phyloP scores from a whole-genome alignment of 2,888 invertebrate species.

The Imbricaverruca yamaguchii region DNA sequence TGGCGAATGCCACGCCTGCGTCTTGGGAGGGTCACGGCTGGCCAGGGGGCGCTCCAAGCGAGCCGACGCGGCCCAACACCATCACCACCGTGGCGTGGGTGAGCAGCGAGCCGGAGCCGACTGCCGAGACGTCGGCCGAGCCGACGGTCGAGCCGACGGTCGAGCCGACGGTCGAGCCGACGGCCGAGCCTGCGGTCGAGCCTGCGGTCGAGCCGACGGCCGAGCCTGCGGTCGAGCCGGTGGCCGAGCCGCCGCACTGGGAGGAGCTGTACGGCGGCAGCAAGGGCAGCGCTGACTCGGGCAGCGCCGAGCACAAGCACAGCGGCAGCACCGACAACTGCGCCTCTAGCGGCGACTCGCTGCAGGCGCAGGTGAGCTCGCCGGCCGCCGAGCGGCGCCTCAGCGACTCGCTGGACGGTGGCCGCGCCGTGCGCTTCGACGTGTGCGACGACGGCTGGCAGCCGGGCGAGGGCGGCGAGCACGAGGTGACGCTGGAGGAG shows the following conservation, averaged over 20 bases:
- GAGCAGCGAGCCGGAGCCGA: constrained; percentile 30
- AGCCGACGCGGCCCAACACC: constrained; percentile 8
- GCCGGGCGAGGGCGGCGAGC: constrained; percentile 27
- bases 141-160: constrained; percentile 27
- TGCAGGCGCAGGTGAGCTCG: neutral
- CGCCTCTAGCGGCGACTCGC: constrained; percentile 2
- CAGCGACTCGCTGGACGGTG: constrained; percentile 42
- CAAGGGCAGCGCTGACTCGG: constrained; percentile 20
- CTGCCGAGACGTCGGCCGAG: too few species aligned
- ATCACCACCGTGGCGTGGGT: constrained; percentile 16
- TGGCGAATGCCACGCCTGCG: neutral
- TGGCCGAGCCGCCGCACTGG: constrained; percentile 19
- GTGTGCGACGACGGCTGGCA: constrained; percentile 20
- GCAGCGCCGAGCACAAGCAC: constrained; percentile 5
- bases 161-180: constrained; percentile 19
- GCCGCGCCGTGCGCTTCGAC: constrained; percentile 42
- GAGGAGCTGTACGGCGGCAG: constrained; percentile 25
- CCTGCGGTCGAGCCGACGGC: constrained; percentile 29
- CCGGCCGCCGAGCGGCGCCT: constrained; percentile 16
- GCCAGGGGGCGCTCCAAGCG: neutral
- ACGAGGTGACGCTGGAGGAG: constrained; percentile 35
- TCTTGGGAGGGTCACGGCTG: neutral
- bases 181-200: constrained; percentile 28
- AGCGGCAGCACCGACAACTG: constrained; percentile 23
- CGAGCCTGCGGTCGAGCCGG: constrained; percentile 29